A percentile compares a stretch with the other conserved stretches of the same genome.
These are phyloP conservation scores for Hemicordylus capensis DNA, from an alignment of 2,113 vertebrate genomes.

Conservation along the genomic window DNA sequence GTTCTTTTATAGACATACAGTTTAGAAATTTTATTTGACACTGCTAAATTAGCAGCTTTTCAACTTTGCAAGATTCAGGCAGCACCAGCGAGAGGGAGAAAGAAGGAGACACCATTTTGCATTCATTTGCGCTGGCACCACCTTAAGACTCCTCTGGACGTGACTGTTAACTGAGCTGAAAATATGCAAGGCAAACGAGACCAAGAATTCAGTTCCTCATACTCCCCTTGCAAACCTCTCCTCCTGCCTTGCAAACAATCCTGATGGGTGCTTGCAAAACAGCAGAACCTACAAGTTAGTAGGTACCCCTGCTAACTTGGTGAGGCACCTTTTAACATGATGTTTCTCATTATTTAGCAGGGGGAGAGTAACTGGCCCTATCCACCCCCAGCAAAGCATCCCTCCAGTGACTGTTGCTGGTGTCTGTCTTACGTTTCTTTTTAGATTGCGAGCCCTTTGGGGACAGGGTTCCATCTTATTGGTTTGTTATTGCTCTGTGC, in stretches of 20 bases:
- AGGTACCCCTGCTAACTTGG: too few relatives aligned
- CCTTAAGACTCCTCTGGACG: constrained; percentile 55
- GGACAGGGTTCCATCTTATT: too few relatives aligned
- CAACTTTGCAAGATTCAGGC: constrained; percentile 71
- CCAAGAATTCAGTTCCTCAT: neutral
- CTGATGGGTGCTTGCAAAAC: neutral
- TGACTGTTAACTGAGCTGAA: constrained; percentile 60
- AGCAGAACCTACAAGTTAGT: too few relatives aligned
- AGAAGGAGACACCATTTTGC: constrained; percentile 57
- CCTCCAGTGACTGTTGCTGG: too few relatives aligned
- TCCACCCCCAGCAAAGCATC: too few relatives aligned
- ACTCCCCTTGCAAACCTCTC: neutral
- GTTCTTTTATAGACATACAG: constrained; percentile 80
- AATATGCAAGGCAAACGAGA: constrained; percentile 55
- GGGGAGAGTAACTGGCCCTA: too few relatives aligned
- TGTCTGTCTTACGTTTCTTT: too few relatives aligned
- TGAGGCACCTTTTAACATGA: too few relatives aligned
- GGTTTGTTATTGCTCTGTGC: too few relatives aligned
- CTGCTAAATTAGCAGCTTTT: constrained; percentile 83
- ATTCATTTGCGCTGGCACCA: constrained; percentile 61
- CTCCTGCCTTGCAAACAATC: neutral
- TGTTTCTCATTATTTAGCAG: too few relatives aligned
- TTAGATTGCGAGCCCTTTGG: too few relatives aligned
- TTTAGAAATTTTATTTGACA: constrained; percentile 84
- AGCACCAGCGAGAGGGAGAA: constrained; percentile 66